Evolutionary conservation across 2,888 invertebrate genomes (phyloP), one percentile per base, ranked within the genome.

Genomic region (Drosophila setosimentum): DNA sequence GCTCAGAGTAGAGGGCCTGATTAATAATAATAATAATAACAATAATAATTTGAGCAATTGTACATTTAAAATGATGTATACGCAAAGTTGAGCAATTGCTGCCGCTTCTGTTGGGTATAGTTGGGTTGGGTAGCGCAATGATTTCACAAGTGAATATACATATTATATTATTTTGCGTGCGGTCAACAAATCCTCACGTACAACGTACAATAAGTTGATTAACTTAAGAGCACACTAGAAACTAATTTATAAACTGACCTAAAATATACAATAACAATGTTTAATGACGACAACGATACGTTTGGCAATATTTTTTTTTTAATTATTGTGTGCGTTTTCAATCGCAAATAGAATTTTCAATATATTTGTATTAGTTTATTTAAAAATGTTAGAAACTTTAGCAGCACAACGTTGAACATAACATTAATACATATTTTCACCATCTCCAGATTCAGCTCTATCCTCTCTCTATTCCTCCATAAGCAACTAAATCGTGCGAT

Each of bases 161-260:
- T 37, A 32, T 57, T 60, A 48, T 49, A 53, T 53, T 32, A n/a
- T 8, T 16, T 48, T 29, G 68, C 71, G 87, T 79, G 83, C 83
- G 73, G 60, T 87, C 64, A 49, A 53, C 48, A 59, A 64, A 77
- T 73, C 67, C 78, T 71, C 82, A 78, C 69, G 50, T 60, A 37
- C 57, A 30, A 63, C 67, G 54, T 82, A 88, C 51, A 32, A 59
- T 89, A 81, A 69, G 89, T 58, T 87, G 42, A 66, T 50, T 71
- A 68, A 58, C 58, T 73, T 76, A 79, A 76, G 76, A 49, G 35
- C 66, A 73, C 48, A 32, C 18, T 63, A 71, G 74, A 58, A n/a
- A 33, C 33, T 80, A 75, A 50, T 57, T 67, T 68, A 49, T 49
- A 50, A 59, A 63, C 29, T 54, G 79, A 75, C 79, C 45, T 78